These are phyloP conservation scores for Drosophila diplacantha DNA, from an alignment of 2,888 invertebrate genomes.

Conservation along the genomic window DNA sequence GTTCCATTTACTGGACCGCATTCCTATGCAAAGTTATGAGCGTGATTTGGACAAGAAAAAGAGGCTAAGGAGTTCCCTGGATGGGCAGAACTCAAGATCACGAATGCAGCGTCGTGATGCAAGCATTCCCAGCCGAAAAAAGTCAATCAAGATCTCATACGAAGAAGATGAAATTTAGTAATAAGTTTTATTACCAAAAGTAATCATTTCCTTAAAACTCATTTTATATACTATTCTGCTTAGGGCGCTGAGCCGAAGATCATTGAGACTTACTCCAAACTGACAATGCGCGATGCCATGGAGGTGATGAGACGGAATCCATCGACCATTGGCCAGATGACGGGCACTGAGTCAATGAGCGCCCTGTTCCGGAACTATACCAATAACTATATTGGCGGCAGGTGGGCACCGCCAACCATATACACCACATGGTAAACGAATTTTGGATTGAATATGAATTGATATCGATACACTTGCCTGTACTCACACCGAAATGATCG, in stretches of 20 bases:
- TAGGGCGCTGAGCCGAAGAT: slow-evolving; percentile 93
- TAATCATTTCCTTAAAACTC: neutral
- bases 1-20: slow-evolving; percentile 47
- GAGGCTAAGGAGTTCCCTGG: neutral
- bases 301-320: slow-evolving; percentile 93
- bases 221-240: neutral
- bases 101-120: neutral
- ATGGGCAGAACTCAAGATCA: slow-evolving; percentile 4
- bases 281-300: slow-evolving; percentile 96
- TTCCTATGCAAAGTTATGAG: slow-evolving; percentile 48
- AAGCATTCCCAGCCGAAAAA: neutral
- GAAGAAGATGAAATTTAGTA: slow-evolving; percentile 8
- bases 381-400: slow-evolving; percentile 88
- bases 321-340: slow-evolving; percentile 91
- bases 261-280: slow-evolving; percentile 93
- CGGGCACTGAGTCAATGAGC: slow-evolving; percentile 93
- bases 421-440: slow-evolving; percentile 80
- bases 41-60: slow-evolving; percentile 11
- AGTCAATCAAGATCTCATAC: neutral
- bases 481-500: slow-evolving; percentile 35
- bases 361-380: slow-evolving; percentile 94
- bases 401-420: slow-evolving; percentile 82
- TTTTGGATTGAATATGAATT: slow-evolving; percentile 72
- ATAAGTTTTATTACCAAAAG: neutral
- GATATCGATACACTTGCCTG: slow-evolving; percentile 39